A percentile compares a stretch with the other conserved stretches of the same genome.
phyloP scores from a whole-genome alignment of 1,140 invertebrate genomes.

The Pogonomyrmex californicus region DNA sequence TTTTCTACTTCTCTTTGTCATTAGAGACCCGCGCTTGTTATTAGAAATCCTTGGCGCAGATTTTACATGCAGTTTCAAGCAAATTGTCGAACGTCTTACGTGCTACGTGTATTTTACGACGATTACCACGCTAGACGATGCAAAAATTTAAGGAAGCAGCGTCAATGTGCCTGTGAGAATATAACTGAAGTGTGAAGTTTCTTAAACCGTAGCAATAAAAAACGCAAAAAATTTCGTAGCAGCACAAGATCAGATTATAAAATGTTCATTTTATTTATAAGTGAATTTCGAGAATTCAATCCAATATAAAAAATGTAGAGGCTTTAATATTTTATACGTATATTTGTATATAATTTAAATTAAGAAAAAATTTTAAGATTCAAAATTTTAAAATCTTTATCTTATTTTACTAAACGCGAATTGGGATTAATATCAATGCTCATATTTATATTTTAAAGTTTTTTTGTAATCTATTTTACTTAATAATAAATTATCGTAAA shows the following conservation, averaged over 20 bases:
- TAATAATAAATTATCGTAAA: not conserved
- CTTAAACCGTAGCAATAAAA: not conserved
- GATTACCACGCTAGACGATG: conserved; percentile 16
- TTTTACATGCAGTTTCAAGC: not conserved
- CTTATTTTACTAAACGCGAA: not conserved
- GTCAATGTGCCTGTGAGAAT: not conserved
- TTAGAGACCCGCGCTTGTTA: not conserved
- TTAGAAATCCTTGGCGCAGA: not conserved
- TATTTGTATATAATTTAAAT: not conserved
- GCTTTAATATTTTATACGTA: not conserved
- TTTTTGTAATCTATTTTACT: not conserved
- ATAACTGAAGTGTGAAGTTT: conserved; percentile 1
- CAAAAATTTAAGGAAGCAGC: conserved; percentile 12
- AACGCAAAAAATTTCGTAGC: not conserved
- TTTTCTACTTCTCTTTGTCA: conserved; percentile 21
- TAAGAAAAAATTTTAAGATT: not conserved
- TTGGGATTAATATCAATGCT: not conserved
- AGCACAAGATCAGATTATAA: not conserved
- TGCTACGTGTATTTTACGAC: not conserved
- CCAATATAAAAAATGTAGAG: not conserved
- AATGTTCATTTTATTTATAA: not conserved
- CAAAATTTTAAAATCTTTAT: not conserved
- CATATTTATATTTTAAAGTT: not conserved
- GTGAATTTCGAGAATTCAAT: not conserved
- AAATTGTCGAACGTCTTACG: conserved; percentile 30